phyloP scores from a whole-genome alignment of 1,140 invertebrate species.

The Luehdorfia chinensis region DNA sequence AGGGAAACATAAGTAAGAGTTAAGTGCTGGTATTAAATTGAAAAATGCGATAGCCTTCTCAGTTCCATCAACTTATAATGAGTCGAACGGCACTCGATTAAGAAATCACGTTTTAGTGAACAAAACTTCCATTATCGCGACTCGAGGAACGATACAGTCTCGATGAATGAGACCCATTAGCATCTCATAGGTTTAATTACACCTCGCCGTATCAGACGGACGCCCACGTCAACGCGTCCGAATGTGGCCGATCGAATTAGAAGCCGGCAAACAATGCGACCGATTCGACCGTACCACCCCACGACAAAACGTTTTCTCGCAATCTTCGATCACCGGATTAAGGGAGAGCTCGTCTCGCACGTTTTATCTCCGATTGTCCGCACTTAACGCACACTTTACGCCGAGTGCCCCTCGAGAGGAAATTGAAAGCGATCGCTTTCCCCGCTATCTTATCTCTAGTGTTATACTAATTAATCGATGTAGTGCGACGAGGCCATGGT shows the following conservation, averaged over 20 bases:
- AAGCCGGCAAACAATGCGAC: conserved; percentile 56
- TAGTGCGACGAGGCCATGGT: conserved; percentile 54
- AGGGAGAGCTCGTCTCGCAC: conserved; percentile 70
- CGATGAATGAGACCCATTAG: conserved; percentile 50
- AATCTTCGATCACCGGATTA: conserved; percentile 76
- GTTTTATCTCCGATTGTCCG: conserved; percentile 75
- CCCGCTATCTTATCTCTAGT: conserved; percentile 72
- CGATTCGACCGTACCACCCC: conserved; percentile 59
- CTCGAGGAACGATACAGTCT: neutral
- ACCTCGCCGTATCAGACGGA: conserved; percentile 38
- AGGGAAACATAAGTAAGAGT: conserved; percentile 6
- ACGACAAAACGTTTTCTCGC: conserved; percentile 75
- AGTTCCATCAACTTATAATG: conserved; percentile 12
- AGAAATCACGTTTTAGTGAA: conserved; percentile 19
- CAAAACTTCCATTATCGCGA: conserved; percentile 15
- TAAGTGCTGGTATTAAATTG: conserved; percentile 14
- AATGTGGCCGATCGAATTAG: conserved; percentile 57
- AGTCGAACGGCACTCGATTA: conserved; percentile 15
- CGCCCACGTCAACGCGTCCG: conserved; percentile 51
- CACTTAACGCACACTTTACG: conserved; percentile 74
- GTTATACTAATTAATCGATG: conserved; percentile 75
- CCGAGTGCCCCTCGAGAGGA: conserved; percentile 72
- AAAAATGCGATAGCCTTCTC: conserved; percentile 17
- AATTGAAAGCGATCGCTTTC: conserved; percentile 76
- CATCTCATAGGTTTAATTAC: conserved; percentile 64